Percentiles rank a stretch among this genome's conserved stretches.
phyloP scores from a whole-genome alignment of 92 coral and sea anemone genomes.

The Paramuricea clavata region DNA sequence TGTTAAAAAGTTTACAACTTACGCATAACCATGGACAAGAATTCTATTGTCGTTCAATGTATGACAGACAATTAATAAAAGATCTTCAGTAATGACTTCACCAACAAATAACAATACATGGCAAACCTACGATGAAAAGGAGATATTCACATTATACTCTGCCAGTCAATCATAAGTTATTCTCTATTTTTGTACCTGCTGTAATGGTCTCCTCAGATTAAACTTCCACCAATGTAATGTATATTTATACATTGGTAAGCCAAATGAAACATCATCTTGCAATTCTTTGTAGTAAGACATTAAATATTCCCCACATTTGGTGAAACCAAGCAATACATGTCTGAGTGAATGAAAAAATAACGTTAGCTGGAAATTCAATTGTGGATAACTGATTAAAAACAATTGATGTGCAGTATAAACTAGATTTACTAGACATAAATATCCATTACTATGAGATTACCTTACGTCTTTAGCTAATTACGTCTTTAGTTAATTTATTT shows the following conservation, averaged over 20 bases:
- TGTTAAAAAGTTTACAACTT: slow-evolving; percentile 36
- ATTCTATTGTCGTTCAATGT: slow-evolving; percentile 79
- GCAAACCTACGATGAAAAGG: slow-evolving; percentile 63
- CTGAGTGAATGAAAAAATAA: slow-evolving; percentile 41
- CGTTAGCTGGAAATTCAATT: neutral
- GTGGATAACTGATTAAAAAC: neutral
- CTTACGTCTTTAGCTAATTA: no score
- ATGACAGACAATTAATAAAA: slow-evolving; percentile 79
- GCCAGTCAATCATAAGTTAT: neutral
- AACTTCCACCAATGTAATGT: slow-evolving; percentile 97
- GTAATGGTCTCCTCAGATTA: slow-evolving; percentile 69
- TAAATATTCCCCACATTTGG: slow-evolving; percentile 86
- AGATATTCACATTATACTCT: neutral
- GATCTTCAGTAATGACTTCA: slow-evolving; percentile 74
- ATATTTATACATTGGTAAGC: slow-evolving; percentile 72
- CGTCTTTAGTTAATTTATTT: neutral
- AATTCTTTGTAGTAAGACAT: slow-evolving; percentile 79
- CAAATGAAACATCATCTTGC: slow-evolving; percentile 62
- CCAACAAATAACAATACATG: slow-evolving; percentile 75
- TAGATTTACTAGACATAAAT: neutral
- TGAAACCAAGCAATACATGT: slow-evolving; percentile 93
- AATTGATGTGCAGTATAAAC: no score
- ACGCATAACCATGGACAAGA: slow-evolving; percentile 89
- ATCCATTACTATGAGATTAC: no score
- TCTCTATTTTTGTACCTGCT: no score